Conservation (phyloP, 1,140 invertebrate genomes). For the Trichogramma pretiosum region DNA sequence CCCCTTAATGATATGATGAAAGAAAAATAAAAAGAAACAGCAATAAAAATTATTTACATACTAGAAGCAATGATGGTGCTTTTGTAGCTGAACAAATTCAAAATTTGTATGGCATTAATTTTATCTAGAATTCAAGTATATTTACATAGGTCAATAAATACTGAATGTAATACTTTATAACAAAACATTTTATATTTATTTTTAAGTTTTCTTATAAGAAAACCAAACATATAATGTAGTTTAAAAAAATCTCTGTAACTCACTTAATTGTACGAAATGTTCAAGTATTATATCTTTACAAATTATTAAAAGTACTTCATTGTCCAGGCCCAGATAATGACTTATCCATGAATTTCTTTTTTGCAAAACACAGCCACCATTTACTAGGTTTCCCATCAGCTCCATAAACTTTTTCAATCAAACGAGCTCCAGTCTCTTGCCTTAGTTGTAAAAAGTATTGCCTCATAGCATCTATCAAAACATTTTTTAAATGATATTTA, state of each 20-base stretch:
- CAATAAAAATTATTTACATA: not conserved
- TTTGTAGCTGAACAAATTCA: no score
- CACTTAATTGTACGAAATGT: constrained; percentile 9
- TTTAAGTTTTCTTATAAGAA: constrained; percentile 1
- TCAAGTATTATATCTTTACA: constrained; percentile 5
- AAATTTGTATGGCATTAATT: no score
- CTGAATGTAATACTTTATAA: not conserved
- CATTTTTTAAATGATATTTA: not conserved
- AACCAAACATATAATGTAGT: constrained; percentile 6
- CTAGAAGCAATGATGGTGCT: not conserved
- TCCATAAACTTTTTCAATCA: constrained; percentile 72
- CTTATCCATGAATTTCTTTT: constrained; percentile 99
- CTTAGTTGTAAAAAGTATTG: constrained; percentile 90
- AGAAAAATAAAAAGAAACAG: not conserved
- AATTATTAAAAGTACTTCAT: constrained; percentile 24
- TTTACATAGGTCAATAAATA: not conserved
- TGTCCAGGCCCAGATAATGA: constrained; percentile 78
- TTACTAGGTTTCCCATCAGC: constrained; percentile 93
- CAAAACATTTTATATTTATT: constrained; percentile 8
- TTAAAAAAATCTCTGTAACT: constrained; percentile 4
- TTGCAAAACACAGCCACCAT: constrained; percentile 99
- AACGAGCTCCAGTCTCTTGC: constrained; percentile 85
- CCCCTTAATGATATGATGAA: no score
- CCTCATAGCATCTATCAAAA: constrained; percentile 69
- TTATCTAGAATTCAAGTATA: no score